Evolutionary conservation across 2,113 vertebrate species (phyloP).

Genomic region (Spea multiplicata): DNA sequence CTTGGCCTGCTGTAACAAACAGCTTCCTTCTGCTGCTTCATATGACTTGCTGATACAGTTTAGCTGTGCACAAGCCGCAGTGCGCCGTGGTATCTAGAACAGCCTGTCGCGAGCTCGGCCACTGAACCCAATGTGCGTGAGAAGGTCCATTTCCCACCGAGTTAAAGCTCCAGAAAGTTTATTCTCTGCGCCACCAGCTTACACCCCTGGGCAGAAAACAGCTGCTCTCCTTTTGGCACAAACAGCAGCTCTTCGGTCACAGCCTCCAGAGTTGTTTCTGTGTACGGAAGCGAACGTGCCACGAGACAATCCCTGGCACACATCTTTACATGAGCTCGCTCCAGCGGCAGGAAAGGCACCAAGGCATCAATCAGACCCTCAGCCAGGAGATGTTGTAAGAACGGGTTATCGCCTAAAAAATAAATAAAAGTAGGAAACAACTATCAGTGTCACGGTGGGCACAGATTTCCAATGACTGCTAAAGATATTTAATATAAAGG

Average conservation of each 20-base stretch:
- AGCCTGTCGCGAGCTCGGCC: no score
- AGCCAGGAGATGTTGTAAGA: conserved; percentile 64
- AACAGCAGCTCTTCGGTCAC: conserved; percentile 86
- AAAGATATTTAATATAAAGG: no score
- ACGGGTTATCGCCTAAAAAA: no score
- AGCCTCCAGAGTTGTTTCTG: conserved; percentile 73
- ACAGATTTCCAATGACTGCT: no score
- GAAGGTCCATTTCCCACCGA: neutral
- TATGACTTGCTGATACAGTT: no score
- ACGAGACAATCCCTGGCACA: conserved; percentile 79
- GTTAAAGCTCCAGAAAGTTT: conserved; percentile 68
- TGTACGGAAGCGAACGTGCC: conserved; percentile 72
- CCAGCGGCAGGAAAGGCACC: conserved; percentile 90
- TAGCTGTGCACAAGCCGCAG: no score
- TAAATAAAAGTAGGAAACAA: no score
- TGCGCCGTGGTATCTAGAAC: no score
- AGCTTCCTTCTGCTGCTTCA: no score
- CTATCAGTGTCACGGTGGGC: neutral
- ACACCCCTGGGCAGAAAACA: conserved; percentile 94
- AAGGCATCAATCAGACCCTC: conserved; percentile 84
- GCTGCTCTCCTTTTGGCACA: conserved; percentile 82
- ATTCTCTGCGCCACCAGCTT: conserved; percentile 91
- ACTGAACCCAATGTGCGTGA: no score
- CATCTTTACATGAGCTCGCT: conserved; percentile 82
- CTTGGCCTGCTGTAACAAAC: no score